Conservation (phyloP, 2,113 vertebrate species). For the Saimiri boliviensis region DNA sequence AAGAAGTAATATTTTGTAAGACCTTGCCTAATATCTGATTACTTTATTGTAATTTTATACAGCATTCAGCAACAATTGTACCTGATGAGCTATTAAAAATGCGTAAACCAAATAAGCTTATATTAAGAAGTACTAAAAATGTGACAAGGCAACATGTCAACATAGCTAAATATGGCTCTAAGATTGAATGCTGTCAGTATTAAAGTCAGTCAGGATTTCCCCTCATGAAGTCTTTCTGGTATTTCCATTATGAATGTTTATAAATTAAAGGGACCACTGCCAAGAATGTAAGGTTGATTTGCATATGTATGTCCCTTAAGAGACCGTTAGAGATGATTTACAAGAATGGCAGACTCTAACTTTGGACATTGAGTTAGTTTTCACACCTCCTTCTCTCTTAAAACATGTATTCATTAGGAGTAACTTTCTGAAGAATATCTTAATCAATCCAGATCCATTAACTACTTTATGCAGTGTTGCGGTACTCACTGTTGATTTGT, state of each 20-base stretch:
- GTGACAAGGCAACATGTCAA: background rate
- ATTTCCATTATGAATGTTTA: constrained; percentile 10
- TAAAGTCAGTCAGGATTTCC: constrained; percentile 21
- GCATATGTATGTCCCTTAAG: background rate
- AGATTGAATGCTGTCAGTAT: background rate
- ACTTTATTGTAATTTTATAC: constrained; percentile 26
- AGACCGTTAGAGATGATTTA: background rate
- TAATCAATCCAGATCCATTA: background rate
- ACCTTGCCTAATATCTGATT: constrained; percentile 18
- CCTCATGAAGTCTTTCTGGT: background rate
- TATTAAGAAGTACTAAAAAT: constrained; percentile 38
- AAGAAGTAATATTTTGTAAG: constrained; percentile 23
- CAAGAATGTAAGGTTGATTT: background rate
- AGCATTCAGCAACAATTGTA: constrained; percentile 14
- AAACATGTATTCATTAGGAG: background rate
- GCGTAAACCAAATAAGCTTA: constrained; percentile 41
- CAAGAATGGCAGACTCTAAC: background rate
- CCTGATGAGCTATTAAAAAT: constrained; percentile 57
- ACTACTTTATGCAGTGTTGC: background rate
- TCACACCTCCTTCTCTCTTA: background rate
- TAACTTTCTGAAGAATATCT: background rate
- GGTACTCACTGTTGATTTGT: background rate
- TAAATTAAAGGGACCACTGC: background rate
- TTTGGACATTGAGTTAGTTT: background rate
- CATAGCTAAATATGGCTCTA: constrained; percentile 26